Conservation (phyloP, 2,888 invertebrate species). For the Papilio elwesi region DNA sequence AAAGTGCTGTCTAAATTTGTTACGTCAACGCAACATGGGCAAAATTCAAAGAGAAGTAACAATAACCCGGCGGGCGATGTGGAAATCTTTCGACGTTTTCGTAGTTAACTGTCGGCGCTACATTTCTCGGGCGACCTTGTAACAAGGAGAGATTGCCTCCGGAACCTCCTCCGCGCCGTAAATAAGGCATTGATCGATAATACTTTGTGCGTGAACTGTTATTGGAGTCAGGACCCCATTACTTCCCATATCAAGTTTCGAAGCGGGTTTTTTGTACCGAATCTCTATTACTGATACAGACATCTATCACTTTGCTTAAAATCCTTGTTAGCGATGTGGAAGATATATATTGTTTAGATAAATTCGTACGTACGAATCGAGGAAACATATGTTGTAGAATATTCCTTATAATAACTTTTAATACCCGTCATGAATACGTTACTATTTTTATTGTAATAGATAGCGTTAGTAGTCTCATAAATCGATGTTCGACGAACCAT, state of each 20-base stretch:
- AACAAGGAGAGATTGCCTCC: slow-evolving; percentile 28
- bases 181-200: slow-evolving; percentile 40
- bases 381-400: not conserved
- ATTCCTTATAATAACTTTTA: not conserved
- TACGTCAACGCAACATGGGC: slow-evolving; percentile 16
- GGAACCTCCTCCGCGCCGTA: slow-evolving; percentile 31
- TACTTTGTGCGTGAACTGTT: slow-evolving; percentile 38
- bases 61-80: not conserved
- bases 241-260: slow-evolving; percentile 38
- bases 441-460: no score
- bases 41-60: slow-evolving; percentile 18
- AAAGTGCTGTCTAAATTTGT: slow-evolving; percentile 9
- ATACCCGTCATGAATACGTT: no score
- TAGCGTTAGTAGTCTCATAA: no score
- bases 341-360: slow-evolving; percentile 26
- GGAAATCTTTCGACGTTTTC: not conserved
- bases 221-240: slow-evolving; percentile 39
- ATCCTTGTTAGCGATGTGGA: slow-evolving; percentile 31
- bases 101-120: slow-evolving; percentile 13
- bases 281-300: slow-evolving; percentile 37
- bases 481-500: no score
- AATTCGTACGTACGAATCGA: not conserved
- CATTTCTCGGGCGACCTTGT: slow-evolving; percentile 22
- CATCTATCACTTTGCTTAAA: slow-evolving; percentile 32
- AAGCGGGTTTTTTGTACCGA: slow-evolving; percentile 35